Base-by-base conservation (phyloP, 2,888 invertebrate species). In the Panopea generosa region DNA sequence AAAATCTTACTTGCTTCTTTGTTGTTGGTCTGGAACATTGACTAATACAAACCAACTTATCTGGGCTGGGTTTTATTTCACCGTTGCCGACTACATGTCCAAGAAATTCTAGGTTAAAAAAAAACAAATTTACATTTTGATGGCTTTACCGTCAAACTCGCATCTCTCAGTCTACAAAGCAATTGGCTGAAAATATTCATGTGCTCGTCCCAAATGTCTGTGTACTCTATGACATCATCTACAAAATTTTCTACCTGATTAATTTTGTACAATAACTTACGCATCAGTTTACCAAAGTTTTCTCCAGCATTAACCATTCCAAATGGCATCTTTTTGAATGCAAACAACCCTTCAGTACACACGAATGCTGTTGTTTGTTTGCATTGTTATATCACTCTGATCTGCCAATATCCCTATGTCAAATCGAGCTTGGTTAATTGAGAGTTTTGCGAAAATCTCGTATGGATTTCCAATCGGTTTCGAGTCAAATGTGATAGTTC, bases 341-440 rank as follows among this genome's bases (percentile, higher is more conserved):
- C 20, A 50, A 18, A 67, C 2, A 67, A 27, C 2, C 67, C 60
- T 20, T 65, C 57, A 24, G 63, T 26, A 55, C 62, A 50, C 1
- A 33, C 20, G 50, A 80, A 80, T 27, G 80, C 72, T 24, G 82
- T 80, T 11, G 33, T 27, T 27, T 38, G 55, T 20, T 49, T 47
- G 20, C 50, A 40, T 22, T 53, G 6, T 26, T 38, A 40, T 24
- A 33, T 55, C 62, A 80, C 62, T 2, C 57, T 61, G 40, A 80
- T 69, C 43, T 82, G 82, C 78, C 78, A 82, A 49, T 82, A 82
- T 7, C 78, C 78, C 61, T 79, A 75, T 22, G 63, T 59, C 22
- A 71, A 43, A 50, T 80, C 82, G 6, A 79, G 24, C 45, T 74
- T 80, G 7, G 68, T 43, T 33, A 4, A 9, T 16, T 16, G 45